Conservation (phyloP, 2,888 invertebrate species). For the Trichogramma dendrolimi region DNA sequence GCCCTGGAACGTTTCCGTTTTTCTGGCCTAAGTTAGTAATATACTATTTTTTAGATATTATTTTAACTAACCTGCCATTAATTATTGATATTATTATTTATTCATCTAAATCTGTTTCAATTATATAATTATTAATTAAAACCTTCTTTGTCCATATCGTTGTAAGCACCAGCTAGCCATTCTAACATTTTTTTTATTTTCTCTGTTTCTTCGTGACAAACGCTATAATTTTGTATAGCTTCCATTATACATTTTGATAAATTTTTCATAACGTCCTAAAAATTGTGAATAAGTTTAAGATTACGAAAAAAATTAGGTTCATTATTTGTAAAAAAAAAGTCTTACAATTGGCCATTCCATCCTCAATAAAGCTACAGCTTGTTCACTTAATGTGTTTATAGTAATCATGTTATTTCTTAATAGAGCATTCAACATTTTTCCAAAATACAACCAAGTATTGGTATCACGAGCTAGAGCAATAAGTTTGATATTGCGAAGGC, state of each 20-base stretch:
- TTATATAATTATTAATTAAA: not conserved
- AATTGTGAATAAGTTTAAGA: conserved; percentile 3
- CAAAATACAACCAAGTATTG: conserved; percentile 38
- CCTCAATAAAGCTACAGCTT: conserved; percentile 65
- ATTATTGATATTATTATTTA: no score
- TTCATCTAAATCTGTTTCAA: no score
- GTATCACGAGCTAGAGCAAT: conserved; percentile 35
- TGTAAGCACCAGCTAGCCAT: conserved; percentile 45
- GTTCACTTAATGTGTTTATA: conserved; percentile 61
- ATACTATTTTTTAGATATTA: no score
- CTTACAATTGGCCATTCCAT: conserved; percentile 64
- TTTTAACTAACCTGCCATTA: no score
- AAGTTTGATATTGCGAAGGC: conserved; percentile 45
- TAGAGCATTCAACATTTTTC: conserved; percentile 48
- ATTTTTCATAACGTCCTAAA: conserved; percentile 40
- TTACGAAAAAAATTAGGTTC: not conserved
- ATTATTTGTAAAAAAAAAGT: conserved; percentile 7
- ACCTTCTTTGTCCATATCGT: conserved; percentile 37
- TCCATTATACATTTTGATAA: conserved; percentile 44
- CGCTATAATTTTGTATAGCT: conserved; percentile 38
- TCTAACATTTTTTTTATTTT: conserved; percentile 41
- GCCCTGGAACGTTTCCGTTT: no score
- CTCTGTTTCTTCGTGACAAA: conserved; percentile 39
- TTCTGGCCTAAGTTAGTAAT: no score
- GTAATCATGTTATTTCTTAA: conserved; percentile 58